Conservation (phyloP, 2,113 vertebrate genomes). For the Thamnophis sirtalis region DNA sequence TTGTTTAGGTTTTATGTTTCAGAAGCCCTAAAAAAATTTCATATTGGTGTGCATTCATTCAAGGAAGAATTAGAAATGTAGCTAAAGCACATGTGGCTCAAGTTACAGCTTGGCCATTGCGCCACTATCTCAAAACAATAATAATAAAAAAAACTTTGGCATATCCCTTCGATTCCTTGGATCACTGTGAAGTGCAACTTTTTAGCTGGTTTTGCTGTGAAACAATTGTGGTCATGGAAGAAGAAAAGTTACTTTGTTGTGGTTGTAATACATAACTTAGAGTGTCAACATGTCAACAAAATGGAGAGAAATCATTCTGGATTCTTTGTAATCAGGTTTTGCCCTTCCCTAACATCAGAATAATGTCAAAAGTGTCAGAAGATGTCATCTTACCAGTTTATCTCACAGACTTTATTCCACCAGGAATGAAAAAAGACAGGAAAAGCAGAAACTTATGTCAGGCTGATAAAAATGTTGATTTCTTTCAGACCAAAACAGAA, state of each 20-base stretch:
- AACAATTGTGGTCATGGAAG: not conserved
- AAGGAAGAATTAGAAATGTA: not conserved
- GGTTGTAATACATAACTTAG: slow-evolving; percentile 18
- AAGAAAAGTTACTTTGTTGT: not conserved
- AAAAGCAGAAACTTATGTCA: slow-evolving; percentile 18
- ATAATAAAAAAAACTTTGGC: not conserved
- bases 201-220: slow-evolving; percentile 10
- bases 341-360: slow-evolving; percentile 40
- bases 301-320: slow-evolving; percentile 31
- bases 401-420: slow-evolving; percentile 41
- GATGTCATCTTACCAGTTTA: slow-evolving; percentile 37
- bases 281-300: slow-evolving; percentile 25
- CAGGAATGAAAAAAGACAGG: slow-evolving; percentile 13
- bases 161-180: slow-evolving; percentile 2
- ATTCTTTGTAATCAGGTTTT: slow-evolving; percentile 46
- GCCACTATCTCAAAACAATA: not conserved
- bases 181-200: not conserved
- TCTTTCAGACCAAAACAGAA: slow-evolving; percentile 18
- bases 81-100: not conserved
- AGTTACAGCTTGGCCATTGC: not conserved
- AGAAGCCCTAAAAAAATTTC: not conserved
- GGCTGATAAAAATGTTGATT: slow-evolving; percentile 26
- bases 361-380: slow-evolving; percentile 37
- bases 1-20: not conserved
- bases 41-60: not conserved